Evolutionary conservation across 2,888 invertebrate species (phyloP), one percentile per base, ranked within the genome.

Genomic region (Lasioglossum zephyrum): DNA sequence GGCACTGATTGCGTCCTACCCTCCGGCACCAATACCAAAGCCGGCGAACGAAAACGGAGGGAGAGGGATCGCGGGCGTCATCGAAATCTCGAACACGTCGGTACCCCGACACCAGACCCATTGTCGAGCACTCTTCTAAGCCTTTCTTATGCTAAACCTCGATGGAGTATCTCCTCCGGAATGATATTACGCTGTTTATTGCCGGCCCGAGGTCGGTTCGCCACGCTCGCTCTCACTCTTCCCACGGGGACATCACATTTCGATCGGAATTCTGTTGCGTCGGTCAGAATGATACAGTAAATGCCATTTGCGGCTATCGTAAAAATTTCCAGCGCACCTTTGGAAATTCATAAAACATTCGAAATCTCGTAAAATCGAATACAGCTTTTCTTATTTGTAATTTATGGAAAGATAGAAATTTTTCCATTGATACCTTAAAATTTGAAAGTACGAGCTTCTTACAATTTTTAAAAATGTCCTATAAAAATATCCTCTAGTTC

Each of bases 1-100:
- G 92, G 92, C 94, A 94, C 95, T 95, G 95, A 95, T 95, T 95
- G 94, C 94, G 93, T 93, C 92, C 91, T 92, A 92, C 93, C 93
- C 93, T 89, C 88, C 81, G 89, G 77, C 87, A 81, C 87, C 89
- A 83, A 89, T 91, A 87, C 86, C 49, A 73, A 70, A n/a, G 70
- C 82, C 79, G 80, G 76, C 74, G 79, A 79, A 75, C 76, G 73
- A 79, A 70, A 74, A 60, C 31, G 76, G 80, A 79, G 79, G 72
- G 79, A 63, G 72, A 72, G 79, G 72, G 81, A 31, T 60, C 49
- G 75, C 79, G 77, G 85, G 75, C 81, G 83, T 82, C 86, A 82
- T 88, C 83, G 89, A 88, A 89, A 87, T 88, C 89, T 82, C 88
- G 80, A 85, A 84, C 79, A 60, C 57, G 73, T 87, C 78, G 63